These are phyloP conservation scores for Heliconius ismenius DNA, from an alignment of 2,888 invertebrate genomes.

Conservation along the genomic window DNA sequence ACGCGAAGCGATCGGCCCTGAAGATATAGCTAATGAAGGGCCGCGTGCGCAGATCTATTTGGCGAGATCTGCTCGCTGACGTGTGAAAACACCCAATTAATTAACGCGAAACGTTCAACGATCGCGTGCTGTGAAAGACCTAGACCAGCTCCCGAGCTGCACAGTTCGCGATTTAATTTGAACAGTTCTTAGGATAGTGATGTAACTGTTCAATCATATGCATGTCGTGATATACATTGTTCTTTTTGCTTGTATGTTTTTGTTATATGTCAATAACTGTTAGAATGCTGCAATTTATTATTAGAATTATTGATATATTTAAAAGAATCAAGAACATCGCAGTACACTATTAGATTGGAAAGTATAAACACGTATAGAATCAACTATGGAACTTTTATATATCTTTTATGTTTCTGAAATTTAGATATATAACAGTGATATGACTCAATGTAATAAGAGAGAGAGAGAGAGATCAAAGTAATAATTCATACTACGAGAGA, in stretches of 20 bases:
- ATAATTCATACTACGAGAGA: neutral
- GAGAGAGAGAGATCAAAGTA: neutral
- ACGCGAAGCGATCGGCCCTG: constrained; percentile 72
- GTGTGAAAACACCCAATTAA: constrained; percentile 83
- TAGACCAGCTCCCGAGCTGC: constrained; percentile 58
- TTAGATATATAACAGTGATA: no score
- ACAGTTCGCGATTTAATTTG: constrained; percentile 58
- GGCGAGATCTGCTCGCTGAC: constrained; percentile 79
- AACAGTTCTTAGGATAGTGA: constrained; percentile 52
- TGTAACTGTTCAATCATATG: constrained; percentile 44
- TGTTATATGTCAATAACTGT: neutral
- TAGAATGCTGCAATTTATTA: no score
- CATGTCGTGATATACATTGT: constrained; percentile 41
- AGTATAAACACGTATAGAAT: no score
- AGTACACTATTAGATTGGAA: no score
- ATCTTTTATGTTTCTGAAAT: no score
- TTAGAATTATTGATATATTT: neutral
- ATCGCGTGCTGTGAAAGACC: constrained; percentile 69
- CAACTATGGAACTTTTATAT: no score
- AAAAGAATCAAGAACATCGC: neutral
- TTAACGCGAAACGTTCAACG: constrained; percentile 70
- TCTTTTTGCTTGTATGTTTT: constrained; percentile 34
- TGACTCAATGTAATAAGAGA: no score
- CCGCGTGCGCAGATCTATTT: constrained; percentile 78
- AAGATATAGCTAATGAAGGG: constrained; percentile 80